phyloP scores from a whole-genome alignment of 2,888 invertebrate genomes.

The Plebejus anna region DNA sequence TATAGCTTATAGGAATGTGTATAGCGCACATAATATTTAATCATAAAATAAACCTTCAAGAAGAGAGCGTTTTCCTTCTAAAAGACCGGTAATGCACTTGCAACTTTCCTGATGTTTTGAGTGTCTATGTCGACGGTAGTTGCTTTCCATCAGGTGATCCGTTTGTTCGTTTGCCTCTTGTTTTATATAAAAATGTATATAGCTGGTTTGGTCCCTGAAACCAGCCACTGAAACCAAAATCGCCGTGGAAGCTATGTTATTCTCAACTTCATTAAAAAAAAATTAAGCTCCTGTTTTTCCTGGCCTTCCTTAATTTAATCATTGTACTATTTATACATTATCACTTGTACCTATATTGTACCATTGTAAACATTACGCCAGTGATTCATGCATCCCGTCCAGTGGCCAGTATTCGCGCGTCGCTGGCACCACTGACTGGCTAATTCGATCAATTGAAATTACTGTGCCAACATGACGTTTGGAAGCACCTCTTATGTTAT shows the following conservation, averaged over 20 bases:
- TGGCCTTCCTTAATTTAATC: neutral
- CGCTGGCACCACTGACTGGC: neutral
- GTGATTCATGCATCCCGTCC: constrained; percentile 24
- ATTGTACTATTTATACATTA: neutral
- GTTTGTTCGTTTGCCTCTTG: no score
- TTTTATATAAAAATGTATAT: no score
- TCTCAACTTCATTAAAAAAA: neutral
- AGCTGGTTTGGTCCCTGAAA: no score
- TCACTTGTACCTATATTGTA: neutral
- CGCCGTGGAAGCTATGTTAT: neutral
- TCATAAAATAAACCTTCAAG: no score
- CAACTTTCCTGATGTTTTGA: no score
- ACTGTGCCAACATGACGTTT: constrained; percentile 49
- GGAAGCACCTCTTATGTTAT: constrained; percentile 50
- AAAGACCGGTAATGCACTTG: no score
- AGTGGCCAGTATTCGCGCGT: constrained; percentile 25
- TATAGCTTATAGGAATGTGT: no score
- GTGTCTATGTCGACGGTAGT: no score
- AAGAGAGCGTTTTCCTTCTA: no score
- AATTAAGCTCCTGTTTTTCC: neutral
- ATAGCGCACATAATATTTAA: no score
- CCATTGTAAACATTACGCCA: constrained; percentile 7
- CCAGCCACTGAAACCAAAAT: no score
- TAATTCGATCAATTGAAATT: constrained; percentile 18
- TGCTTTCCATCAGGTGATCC: no score